These are phyloP conservation scores for Phataginus tricuspis DNA, from an alignment of 2,797 vertebrate species.

Conservation along the genomic window DNA sequence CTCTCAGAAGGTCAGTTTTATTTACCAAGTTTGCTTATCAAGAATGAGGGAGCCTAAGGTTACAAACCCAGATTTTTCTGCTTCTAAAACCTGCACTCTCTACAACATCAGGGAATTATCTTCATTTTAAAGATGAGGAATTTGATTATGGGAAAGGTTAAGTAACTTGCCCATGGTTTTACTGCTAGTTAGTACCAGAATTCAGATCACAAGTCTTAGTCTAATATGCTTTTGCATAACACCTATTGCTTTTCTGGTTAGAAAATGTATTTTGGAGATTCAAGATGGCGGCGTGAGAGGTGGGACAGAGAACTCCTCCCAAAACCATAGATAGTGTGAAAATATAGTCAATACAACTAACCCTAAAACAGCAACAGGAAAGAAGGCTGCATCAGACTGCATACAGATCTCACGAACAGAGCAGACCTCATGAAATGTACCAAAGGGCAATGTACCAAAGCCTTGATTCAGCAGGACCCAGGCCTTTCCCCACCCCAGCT, in stretches of 20 bases:
- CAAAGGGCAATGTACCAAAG: too few species aligned
- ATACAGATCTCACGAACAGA: too few species aligned
- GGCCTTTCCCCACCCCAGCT: too few species aligned
- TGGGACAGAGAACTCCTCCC: too few species aligned
- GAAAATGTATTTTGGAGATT: background rate
- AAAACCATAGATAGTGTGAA: too few species aligned
- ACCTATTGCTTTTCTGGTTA: background rate
- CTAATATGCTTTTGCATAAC: background rate
- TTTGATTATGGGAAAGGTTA: background rate
- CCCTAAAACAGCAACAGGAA: too few species aligned
- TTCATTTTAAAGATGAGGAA: background rate
- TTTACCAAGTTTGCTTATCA: background rate
- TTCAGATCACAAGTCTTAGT: background rate
- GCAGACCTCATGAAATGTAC: too few species aligned
- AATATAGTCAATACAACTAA: too few species aligned
- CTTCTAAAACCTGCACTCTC: background rate
- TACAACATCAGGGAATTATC: background rate
- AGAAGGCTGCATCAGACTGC: too few species aligned
- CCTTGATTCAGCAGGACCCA: too few species aligned
- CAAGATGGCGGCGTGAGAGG: too few species aligned
- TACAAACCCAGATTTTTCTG: background rate
- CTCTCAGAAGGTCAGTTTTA: slow-evolving; percentile 21
- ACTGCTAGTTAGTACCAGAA: background rate
- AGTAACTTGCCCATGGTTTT: background rate
- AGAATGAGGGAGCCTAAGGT: background rate